phyloP scores from a whole-genome alignment of 2,113 vertebrate genomes.

The Gnathonemus longibarbis region DNA sequence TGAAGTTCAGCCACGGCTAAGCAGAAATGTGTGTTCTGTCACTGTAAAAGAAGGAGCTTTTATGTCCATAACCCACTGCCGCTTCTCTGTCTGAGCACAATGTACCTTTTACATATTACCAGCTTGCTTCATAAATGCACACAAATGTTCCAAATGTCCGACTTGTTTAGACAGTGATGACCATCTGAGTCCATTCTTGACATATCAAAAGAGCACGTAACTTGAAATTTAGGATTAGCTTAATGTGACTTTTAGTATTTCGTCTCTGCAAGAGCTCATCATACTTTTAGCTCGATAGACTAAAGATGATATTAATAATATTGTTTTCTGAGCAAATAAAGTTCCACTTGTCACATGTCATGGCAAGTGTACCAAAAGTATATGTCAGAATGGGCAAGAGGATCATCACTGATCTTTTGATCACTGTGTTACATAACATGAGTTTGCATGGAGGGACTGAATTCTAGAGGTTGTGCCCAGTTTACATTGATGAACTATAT shows the following conservation, averaged over 20 bases:
- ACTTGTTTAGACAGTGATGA: slow-evolving; percentile 72
- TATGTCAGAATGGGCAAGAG: slow-evolving; percentile 62
- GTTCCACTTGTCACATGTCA: neutral
- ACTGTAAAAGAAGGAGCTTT: slow-evolving; percentile 37
- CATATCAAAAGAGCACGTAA: slow-evolving; percentile 12
- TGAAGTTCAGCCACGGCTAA: neutral
- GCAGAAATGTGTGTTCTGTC: neutral
- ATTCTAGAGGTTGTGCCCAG: slow-evolving; percentile 49
- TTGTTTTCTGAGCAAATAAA: neutral
- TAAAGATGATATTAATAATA: neutral
- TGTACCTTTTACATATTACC: slow-evolving; percentile 54
- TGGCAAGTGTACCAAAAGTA: neutral
- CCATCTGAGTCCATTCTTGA: slow-evolving; percentile 53
- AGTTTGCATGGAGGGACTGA: slow-evolving; percentile 88
- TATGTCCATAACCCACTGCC: slow-evolving; percentile 56
- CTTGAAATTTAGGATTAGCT: neutral
- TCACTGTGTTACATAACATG: slow-evolving; percentile 71
- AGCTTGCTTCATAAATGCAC: slow-evolving; percentile 60
- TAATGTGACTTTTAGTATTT: neutral
- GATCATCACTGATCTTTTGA: slow-evolving; percentile 75
- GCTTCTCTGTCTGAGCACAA: slow-evolving; percentile 70
- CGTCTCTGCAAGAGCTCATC: neutral
- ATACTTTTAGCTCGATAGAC: neutral
- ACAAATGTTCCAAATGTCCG: slow-evolving; percentile 53
- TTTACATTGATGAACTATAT: neutral